Conservation (phyloP, 2,888 invertebrate genomes). For the Lampropteryx suffumata region DNA sequence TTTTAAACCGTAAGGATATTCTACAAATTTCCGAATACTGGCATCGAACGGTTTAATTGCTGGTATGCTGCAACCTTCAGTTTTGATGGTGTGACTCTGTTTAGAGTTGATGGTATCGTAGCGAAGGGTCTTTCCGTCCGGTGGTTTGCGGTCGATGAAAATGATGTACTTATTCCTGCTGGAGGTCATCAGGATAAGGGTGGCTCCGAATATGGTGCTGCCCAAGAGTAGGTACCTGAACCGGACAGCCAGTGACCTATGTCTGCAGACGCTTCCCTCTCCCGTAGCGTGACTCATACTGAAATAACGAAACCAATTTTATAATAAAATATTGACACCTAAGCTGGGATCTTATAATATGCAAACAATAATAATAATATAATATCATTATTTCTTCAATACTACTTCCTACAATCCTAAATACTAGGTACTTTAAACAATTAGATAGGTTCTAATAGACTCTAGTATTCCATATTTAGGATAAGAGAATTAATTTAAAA, state of each 20-base stretch:
- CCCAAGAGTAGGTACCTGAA: constrained; percentile 46
- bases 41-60: constrained; percentile 81
- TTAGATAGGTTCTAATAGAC: too few species aligned
- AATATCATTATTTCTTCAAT: too few species aligned
- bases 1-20: constrained; percentile 15
- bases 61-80: constrained; percentile 85
- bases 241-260: constrained; percentile 28
- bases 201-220: constrained; percentile 40
- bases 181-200: constrained; percentile 40
- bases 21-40: constrained; percentile 53
- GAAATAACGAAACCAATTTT: constrained; percentile 26
- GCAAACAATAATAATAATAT: too few species aligned
- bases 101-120: constrained; percentile 18
- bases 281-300: constrained; percentile 26
- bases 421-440: too few species aligned
- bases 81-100: constrained; percentile 69
- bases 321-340: background rate
- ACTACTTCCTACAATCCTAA: too few species aligned
- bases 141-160: constrained; percentile 12
- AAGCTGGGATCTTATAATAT: too few species aligned
- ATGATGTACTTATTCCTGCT: constrained; percentile 14
- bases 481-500: too few species aligned
- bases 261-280: constrained; percentile 20
- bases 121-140: constrained; percentile 3
- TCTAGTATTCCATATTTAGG: too few species aligned